Base-by-base conservation (phyloP, 2,113 vertebrate genomes). In the Entosphenus tridentatus region DNA sequence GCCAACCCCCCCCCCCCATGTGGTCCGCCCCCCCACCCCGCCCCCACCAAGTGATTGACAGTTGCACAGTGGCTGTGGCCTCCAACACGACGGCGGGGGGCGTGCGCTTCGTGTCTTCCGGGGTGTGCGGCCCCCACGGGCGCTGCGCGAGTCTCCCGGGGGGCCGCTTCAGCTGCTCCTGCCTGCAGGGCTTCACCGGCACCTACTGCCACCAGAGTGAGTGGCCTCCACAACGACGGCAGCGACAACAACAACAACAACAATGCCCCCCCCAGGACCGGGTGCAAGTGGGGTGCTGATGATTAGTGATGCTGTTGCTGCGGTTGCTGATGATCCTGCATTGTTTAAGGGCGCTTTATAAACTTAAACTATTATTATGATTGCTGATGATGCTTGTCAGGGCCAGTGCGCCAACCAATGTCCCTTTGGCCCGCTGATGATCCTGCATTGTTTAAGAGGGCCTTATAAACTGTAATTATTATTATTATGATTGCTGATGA, bases 131-230 rank as follows among this genome's bases (percentile, higher is more conserved):
- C 3, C 86, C 87, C 11, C 89, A 87, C 2, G 92, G 92, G 10
- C 85, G 68, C 68, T 97, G 92, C 39, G 77, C 91, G 70, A 95
- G 89, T 75, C 85, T 82, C 70, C 87, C 87, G 0, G 85, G 82
- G 11, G 89, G 87, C 56, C 92, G 95, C 79, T 97, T 92, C 76
- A 90, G 88, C 73, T 97, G 92, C 71, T 78, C 85, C 70, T 97
- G 92, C 21, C 82, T 90, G 39, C 80, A 80, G 10, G 92, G 91
- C 68, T 97, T 96, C 77, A 95, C 87, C 2, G 91, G 92, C 70
- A 77, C 77, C 68, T 92, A 96, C 77, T 96, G 92, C 77, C 92
- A 97, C 4, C 88, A 97, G 79, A 97, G 92, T 97, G 82, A 87
- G 92, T 83, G 21, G 56, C 2, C 56, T 7, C 2, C 55, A 9